These are phyloP conservation scores for Hyles euphorbiae DNA, from an alignment of 1,140 invertebrate species.

Conservation along the genomic window DNA sequence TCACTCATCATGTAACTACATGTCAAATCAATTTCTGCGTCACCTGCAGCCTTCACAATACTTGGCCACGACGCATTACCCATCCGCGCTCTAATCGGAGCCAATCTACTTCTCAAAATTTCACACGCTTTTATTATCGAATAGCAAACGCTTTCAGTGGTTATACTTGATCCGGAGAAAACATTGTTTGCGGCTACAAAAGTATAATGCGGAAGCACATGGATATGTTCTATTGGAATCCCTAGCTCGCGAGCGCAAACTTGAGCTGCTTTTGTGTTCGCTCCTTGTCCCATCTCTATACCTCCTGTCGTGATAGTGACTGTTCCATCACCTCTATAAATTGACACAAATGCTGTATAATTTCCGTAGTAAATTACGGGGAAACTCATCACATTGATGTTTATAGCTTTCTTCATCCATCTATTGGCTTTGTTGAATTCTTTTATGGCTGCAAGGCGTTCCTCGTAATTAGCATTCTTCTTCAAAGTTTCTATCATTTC, in stretches of 20 bases:
- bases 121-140: slow-evolving; percentile 81
- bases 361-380: slow-evolving; percentile 76
- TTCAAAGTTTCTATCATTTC: slow-evolving; percentile 49
- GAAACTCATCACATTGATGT: slow-evolving; percentile 81
- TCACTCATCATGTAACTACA: slow-evolving; percentile 76
- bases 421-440: slow-evolving; percentile 82
- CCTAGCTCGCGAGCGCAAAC: slow-evolving; percentile 84
- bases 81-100: slow-evolving; percentile 78
- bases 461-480: slow-evolving; percentile 74
- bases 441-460: slow-evolving; percentile 74
- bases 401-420: slow-evolving; percentile 85
- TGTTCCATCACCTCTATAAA: slow-evolving; percentile 85
- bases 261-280: slow-evolving; percentile 82
- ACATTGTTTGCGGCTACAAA: slow-evolving; percentile 80
- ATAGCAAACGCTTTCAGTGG: slow-evolving; percentile 82
- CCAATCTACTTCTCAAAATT: slow-evolving; percentile 77
- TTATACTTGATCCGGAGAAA: slow-evolving; percentile 83
- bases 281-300: slow-evolving; percentile 90
- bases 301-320: slow-evolving; percentile 86
- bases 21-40: slow-evolving; percentile 79
- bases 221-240: slow-evolving; percentile 82
- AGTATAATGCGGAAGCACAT: slow-evolving; percentile 80
- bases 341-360: slow-evolving; percentile 80
- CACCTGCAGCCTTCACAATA: slow-evolving; percentile 77
- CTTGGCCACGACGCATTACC: slow-evolving; percentile 80